Percentiles rank a stretch among this genome's conserved stretches.
These are phyloP conservation scores for Pachycephala philippinensis DNA, from an alignment of 2,113 vertebrate genomes.

Conservation along the genomic window DNA sequence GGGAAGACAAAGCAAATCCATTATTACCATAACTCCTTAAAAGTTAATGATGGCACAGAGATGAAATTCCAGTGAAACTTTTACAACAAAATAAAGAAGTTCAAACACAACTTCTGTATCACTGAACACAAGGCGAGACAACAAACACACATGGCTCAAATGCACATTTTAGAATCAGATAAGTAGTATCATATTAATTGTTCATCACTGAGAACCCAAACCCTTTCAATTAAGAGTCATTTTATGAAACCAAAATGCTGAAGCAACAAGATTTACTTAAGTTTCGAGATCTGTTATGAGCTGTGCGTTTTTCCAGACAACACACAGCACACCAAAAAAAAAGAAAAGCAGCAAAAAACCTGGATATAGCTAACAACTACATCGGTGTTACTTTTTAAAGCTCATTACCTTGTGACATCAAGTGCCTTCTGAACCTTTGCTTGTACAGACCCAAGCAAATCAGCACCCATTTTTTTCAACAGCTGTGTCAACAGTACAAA, in stretches of 20 bases:
- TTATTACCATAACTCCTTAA: background rate
- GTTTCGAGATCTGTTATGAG: background rate
- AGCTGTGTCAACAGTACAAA: constrained; percentile 93
- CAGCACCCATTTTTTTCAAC: constrained; percentile 97
- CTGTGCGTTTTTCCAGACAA: background rate
- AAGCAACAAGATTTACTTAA: background rate
- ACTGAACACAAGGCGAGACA: background rate
- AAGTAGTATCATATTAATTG: background rate
- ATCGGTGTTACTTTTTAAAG: background rate
- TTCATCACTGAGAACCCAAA: background rate
- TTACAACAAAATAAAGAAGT: background rate
- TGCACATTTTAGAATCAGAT: background rate
- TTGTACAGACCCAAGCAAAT: constrained; percentile 96
- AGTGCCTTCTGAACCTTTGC: constrained; percentile 96
- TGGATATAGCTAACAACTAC: background rate
- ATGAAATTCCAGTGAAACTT: background rate
- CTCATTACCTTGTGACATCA: constrained; percentile 88
- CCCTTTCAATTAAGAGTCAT: background rate
- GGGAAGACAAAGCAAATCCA: background rate
- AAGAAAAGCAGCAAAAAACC: background rate
- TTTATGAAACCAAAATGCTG: background rate
- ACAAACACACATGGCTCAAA: background rate
- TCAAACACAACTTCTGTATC: background rate
- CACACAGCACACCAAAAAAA: background rate
- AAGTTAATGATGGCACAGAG: background rate